Percentiles rank a stretch among this genome's conserved stretches.
Conservation (phyloP, 1,140 invertebrate species). For the Druon quercuslanigerum region DNA sequence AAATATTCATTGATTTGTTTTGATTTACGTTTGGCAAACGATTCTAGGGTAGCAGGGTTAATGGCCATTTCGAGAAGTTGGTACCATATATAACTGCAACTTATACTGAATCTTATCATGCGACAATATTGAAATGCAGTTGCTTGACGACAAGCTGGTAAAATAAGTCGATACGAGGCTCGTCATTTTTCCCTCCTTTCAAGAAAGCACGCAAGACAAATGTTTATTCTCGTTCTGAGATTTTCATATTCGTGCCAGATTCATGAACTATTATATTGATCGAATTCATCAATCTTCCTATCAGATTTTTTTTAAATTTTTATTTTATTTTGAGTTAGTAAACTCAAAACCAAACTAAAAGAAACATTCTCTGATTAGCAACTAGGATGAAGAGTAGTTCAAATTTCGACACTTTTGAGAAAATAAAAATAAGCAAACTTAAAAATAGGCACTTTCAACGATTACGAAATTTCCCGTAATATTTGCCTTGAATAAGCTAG, state of each 20-base stretch:
- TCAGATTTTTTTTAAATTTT: not conserved
- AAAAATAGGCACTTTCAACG: too few species aligned
- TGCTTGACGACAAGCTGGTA: slow-evolving; percentile 62
- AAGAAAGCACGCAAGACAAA: slow-evolving; percentile 49
- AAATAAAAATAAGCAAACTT: too few species aligned
- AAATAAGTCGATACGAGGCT: slow-evolving; percentile 65
- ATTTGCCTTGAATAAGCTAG: too few species aligned
- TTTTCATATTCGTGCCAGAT: slow-evolving; percentile 18
- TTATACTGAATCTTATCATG: slow-evolving; percentile 65
- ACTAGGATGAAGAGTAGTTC: too few species aligned
- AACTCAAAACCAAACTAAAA: too few species aligned
- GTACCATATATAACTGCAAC: slow-evolving; percentile 41
- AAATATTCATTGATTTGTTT: too few species aligned
- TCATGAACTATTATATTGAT: not conserved
- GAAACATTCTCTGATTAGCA: too few species aligned
- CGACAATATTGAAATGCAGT: slow-evolving; percentile 72
- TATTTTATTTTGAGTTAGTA: not conserved
- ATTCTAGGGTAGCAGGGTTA: too few species aligned
- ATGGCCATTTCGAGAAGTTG: not conserved
- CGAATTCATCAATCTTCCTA: not conserved
- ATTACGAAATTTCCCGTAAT: too few species aligned
- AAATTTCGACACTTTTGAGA: too few species aligned
- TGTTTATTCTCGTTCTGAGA: slow-evolving; percentile 43
- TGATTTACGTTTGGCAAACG: too few species aligned
- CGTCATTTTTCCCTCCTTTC: slow-evolving; percentile 43